Evolutionary conservation across 2,888 invertebrate species (phyloP), one percentile per base, ranked within the genome.

Genomic region (Cataglyphis rosenhaueri): DNA sequence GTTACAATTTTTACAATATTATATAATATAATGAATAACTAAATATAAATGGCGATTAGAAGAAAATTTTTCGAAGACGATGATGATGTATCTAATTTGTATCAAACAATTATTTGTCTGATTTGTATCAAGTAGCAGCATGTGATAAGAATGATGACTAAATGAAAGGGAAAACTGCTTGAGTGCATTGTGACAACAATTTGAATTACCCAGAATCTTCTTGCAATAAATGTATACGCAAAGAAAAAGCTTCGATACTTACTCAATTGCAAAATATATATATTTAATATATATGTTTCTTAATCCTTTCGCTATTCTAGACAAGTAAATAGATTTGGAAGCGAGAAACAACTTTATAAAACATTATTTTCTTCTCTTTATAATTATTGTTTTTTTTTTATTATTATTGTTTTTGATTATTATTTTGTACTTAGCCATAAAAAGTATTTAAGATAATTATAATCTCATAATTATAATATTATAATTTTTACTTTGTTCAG

Each of bases 171-270:
- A 82, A 78, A 92, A 91, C 89, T 91, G 92, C 88, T 91, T 87
- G 88, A 91, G 88, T 92, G 90, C 91, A 92, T 90, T 90, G 90
- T 86, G 91, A 89, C 85, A 87, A 87, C 65, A 75, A 86, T 84
- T 89, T 59, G 73, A 87, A 87, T 91, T 90, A 90, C 86, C 89
- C 90, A 90, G 89, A 92, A 87, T 70, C 44, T 25, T 48, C 12
- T 68, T 41, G 41, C 55, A 21, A 55, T 0, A 38, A 76, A 48
- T n/a, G n/a, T n/a, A n/a, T n/a, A n/a, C 4, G 21, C 12, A 9
- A 15, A 12, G 35, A 68, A 15, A 35, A 21, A 12, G 29, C 10
- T 59, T 59, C 2, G 10, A 61, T 62, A 41, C 0, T 74, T 44
- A 9, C n/a, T 44, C 32, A 18, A 62, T 48, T 10, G 15, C 21